These are phyloP conservation scores for Psittacula derbiana DNA, from an alignment of 2,797 vertebrate species.

Conservation along the genomic window DNA sequence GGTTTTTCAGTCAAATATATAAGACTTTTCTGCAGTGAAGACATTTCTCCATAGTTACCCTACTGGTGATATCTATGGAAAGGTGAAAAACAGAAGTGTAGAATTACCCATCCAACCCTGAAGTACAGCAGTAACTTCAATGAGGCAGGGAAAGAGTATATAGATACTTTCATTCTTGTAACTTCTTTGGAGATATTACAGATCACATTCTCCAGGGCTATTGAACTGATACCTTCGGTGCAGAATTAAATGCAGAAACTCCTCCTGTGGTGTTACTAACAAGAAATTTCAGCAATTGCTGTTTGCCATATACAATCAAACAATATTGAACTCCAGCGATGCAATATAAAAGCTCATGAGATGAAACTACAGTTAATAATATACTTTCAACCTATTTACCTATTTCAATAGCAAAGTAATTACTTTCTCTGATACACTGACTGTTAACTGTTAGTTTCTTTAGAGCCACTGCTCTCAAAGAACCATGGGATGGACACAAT, in stretches of 20 bases:
- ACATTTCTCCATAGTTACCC: background rate
- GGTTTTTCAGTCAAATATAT: background rate
- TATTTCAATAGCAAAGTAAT: constrained; percentile 67
- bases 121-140: background rate
- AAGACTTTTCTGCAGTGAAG: background rate
- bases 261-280: constrained; percentile 46
- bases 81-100: background rate
- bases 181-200: background rate
- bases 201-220: background rate
- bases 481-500: background rate
- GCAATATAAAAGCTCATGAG: constrained; percentile 48
- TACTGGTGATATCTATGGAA: background rate
- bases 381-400: constrained; percentile 66
- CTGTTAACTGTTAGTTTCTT: background rate
- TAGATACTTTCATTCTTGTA: background rate
- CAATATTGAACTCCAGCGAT: constrained; percentile 49
- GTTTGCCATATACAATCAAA: constrained; percentile 27
- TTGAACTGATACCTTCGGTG: constrained; percentile 24
- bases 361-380: constrained; percentile 46
- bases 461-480: background rate
- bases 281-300: constrained; percentile 65
- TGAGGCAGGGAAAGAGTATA: background rate
- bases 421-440: background rate
- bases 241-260: constrained; percentile 50
- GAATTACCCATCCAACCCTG: background rate